These are phyloP conservation scores for Echinops telfairi DNA, from an alignment of 2,113 vertebrate species.

Conservation along the genomic window DNA sequence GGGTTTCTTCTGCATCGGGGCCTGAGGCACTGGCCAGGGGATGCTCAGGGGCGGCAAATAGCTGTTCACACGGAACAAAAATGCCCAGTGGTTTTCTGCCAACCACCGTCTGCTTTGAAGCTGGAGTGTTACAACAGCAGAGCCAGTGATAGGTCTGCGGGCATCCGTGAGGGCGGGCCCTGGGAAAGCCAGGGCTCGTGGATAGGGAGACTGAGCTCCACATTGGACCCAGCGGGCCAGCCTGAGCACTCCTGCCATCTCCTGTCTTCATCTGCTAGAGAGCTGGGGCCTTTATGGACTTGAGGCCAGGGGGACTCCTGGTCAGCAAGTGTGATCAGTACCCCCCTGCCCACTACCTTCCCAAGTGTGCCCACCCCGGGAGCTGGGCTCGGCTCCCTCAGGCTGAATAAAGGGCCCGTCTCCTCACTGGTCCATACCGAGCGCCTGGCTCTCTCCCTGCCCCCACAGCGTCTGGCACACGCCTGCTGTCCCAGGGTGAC, in stretches of 20 bases:
- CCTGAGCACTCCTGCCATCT: accelerated
- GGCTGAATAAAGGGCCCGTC: neutral
- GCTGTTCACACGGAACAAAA: neutral
- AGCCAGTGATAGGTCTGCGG: neutral
- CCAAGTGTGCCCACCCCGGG: no score
- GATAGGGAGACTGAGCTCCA: no score
- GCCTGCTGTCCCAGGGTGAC: neutral
- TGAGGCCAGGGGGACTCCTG: no score
- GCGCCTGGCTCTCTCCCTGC: no score
- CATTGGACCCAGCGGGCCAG: no score
- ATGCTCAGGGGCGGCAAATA: neutral
- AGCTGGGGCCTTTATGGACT: neutral
- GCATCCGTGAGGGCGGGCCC: neutral
- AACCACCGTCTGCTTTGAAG: conserved; percentile 48
- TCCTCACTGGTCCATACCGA: no score
- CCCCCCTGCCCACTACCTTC: no score
- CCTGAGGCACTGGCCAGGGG: no score
- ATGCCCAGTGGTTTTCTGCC: neutral
- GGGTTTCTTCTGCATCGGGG: no score
- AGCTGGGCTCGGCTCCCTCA: neutral
- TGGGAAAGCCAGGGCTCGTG: no score
- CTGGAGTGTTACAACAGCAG: conserved; percentile 2
- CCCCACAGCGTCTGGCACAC: neutral
- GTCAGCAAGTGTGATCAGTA: neutral
- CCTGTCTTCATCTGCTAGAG: neutral